Base-by-base conservation (phyloP, 1,140 invertebrate genomes). In the Drosophila athabasca region DNA sequence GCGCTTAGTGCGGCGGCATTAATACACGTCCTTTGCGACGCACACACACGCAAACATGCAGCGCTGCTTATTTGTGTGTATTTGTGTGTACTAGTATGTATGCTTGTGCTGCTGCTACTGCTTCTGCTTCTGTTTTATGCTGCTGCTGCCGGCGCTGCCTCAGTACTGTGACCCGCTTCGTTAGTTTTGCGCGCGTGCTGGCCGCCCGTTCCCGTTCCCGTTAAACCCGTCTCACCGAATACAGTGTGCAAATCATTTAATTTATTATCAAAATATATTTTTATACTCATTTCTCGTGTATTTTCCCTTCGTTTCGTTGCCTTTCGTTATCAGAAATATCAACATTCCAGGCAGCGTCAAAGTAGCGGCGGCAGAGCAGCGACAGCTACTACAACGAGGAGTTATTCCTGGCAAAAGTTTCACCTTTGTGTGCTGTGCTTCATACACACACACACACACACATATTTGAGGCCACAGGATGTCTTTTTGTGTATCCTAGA, bases 401-500 rank as follows among this genome's bases (percentile, higher is more conserved):
- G 55, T 64, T 75, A 66, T 70, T 69, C 43, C 50, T 76, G 68
- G 51, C 53, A 62, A 81, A 85, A 74, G 75, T 82, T 88, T 87
- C 48, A 87, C 82, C 82, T 87, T 87, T 61, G 35, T 66, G 66
- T 55, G 61, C 67, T 59, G 66, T 55, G 61, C 67, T 59, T 64
- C 79, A 57, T 58, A 67, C 64, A 83, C 58, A 50, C 24, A 65
- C 31, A 57, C 50, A 22, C 46, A 72, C 50, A 50, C 46, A 44
- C 61, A 51, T 29, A 67, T 46, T 55, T 43, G 73, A 68, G 73
- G 78, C 70, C 79, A 75, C 82, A 77, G 70, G 62, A 66, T 76
- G 83, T 83, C 79, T 83, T 87, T 87, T 87, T 87, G 84, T 87
- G 83, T 87, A 87, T 87, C 82, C 82, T 88, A 87, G 82, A 87